A percentile compares a stretch with the other conserved stretches of the same genome.
phyloP scores from a whole-genome alignment of 2,888 invertebrate genomes.

The Nomada ruficornis region DNA sequence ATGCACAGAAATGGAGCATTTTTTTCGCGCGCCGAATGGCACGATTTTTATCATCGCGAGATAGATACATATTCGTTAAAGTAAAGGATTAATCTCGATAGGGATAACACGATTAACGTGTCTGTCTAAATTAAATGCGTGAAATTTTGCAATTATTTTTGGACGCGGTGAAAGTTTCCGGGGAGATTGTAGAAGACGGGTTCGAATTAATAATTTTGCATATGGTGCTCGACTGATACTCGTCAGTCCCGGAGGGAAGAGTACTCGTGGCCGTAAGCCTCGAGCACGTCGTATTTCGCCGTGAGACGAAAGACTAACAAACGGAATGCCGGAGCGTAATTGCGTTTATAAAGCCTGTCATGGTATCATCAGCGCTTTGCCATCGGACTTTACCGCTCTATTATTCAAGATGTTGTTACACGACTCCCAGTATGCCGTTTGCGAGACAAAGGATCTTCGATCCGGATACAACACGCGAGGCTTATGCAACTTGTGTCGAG shows the following conservation, averaged over 20 bases:
- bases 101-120: no score
- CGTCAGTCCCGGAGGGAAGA: not conserved
- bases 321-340: constrained; percentile 36
- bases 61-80: no score
- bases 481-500: not conserved
- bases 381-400: constrained; percentile 23
- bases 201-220: not conserved
- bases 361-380: constrained; percentile 18
- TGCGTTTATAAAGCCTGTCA: constrained; percentile 22
- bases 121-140: no score
- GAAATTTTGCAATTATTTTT: no score
- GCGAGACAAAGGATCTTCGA: constrained; percentile 18
- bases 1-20: no score
- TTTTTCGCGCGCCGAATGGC: no score
- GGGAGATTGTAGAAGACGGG: not conserved
- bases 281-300: no score
- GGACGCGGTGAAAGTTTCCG: no score
- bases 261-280: not conserved
- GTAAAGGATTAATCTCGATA: no score
- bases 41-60: no score
- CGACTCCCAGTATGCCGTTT: not conserved
- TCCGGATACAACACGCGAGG: not conserved
- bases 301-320: not conserved
- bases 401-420: constrained; percentile 46
- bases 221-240: not conserved